Evolutionary conservation across 2,797 vertebrate genomes (phyloP), one percentile per base, ranked within the genome.

Genomic region (Siniperca scherzeri): DNA sequence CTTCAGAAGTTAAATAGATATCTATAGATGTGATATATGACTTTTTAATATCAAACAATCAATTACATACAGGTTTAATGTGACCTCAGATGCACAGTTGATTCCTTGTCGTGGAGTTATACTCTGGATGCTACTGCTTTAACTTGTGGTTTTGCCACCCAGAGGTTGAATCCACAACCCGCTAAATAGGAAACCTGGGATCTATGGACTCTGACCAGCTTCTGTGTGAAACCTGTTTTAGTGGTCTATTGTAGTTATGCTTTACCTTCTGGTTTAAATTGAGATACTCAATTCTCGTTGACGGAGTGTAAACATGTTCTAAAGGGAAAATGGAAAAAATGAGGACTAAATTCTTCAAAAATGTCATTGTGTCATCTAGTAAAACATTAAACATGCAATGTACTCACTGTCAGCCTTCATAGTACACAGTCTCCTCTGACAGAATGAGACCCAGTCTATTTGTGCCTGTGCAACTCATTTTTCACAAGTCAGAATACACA

Each of bases 401-500:
- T 55, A 22, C 4, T 82, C 27, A 6, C 25, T 14, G 27, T 72
- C 66, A 65, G 59, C 40, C 50, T 70, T 25, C 1, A 7, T 80
- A 69, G 60, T 74, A 19, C 30, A 62, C 7, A 62, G 27, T 73
- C 10, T 70, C 16, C 4, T 56, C 40, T 78, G 30, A 55, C 44
- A 71, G 59, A 83, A 40, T 38, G 25, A 74, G 52, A 56, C 30
- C 71, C 46, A 30, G 38, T 71, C 64, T 73, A 48, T 83, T 86
- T 77, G 44, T 80, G 69, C 36, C 61, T 53, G 52, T 77, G 73
- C 36, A 70, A 57, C 83, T 90, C 46, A 57, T 85, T 72, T 81
- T 85, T 79, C 62, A 76, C 70, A 79, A 79, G 79, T 87, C 55
- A 77, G 67, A 85, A 86, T 88, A 87, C 60, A 77, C 74, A 84